Evolutionary conservation across 2,797 vertebrate species (phyloP).

Genomic region (Diglossa cyanea): DNA sequence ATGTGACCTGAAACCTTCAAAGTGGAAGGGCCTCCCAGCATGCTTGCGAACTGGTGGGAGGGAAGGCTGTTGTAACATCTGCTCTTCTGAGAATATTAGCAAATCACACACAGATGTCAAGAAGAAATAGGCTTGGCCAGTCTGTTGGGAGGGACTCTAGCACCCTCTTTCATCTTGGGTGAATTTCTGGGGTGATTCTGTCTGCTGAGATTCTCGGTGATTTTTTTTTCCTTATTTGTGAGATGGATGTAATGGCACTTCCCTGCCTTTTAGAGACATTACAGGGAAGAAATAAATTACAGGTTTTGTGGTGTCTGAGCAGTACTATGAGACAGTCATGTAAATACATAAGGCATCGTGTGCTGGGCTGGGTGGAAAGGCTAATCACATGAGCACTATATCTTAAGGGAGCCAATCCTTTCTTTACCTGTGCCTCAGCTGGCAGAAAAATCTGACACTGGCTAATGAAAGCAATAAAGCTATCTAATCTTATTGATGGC

Average conservation of each 20-base stretch:
- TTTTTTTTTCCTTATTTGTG: background rate
- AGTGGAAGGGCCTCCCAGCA: conserved; percentile 19
- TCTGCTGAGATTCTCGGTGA: background rate
- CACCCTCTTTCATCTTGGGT: background rate
- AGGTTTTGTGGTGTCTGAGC: background rate
- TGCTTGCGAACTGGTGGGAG: background rate
- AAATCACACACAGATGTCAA: conserved; percentile 8
- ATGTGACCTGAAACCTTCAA: conserved; percentile 47
- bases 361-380: conserved; percentile 13
- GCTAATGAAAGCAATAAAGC: conserved; percentile 47
- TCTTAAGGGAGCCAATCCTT: background rate
- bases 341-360: background rate
- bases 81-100: conserved; percentile 12
- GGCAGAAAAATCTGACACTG: conserved; percentile 34
- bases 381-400: conserved; percentile 32
- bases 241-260: background rate
- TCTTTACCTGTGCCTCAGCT: background rate
- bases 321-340: background rate
- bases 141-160: background rate
- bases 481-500: conserved; percentile 30
- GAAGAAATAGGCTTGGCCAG: background rate
- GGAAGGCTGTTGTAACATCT: conserved; percentile 11
- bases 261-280: background rate
- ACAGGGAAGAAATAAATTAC: background rate
- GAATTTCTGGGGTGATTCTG: background rate